Percentiles rank a stretch among this genome's conserved stretches.
phyloP scores from a whole-genome alignment of 2,113 vertebrate genomes.

The Mesitornis unicolor region DNA sequence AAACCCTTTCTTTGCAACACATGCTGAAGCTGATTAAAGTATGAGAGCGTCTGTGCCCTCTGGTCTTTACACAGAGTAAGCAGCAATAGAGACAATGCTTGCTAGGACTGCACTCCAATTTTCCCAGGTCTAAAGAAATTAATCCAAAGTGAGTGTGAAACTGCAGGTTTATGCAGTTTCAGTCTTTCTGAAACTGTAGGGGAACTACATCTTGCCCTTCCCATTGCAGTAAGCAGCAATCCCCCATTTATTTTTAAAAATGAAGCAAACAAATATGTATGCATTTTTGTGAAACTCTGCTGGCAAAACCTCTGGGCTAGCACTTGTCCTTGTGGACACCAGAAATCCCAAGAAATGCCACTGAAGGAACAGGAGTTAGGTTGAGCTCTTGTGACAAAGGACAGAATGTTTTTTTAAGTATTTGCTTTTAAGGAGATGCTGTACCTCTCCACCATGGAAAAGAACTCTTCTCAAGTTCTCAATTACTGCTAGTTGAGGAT shows the following conservation, averaged over 20 bases:
- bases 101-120: not conserved
- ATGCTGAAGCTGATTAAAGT: not conserved
- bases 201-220: not conserved
- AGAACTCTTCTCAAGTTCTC: not conserved
- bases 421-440: not conserved
- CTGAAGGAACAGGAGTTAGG: not conserved
- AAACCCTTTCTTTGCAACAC: not conserved
- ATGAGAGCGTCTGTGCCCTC: not conserved
- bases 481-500: accelerated
- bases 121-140: not conserved
- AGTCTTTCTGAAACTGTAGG: not conserved
- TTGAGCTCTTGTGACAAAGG: not conserved
- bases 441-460: not conserved
- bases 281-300: not conserved
- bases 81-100: not conserved
- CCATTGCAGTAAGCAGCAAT: not conserved
- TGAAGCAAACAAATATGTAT: not conserved
- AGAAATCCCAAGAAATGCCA: not conserved
- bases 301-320: not conserved
- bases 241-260: not conserved
- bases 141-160: not conserved
- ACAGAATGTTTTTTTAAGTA: not conserved
- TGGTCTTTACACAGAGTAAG: not conserved
- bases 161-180: not conserved
- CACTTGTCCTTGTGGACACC: not conserved